Percentiles rank a stretch among this genome's conserved stretches.
Conservation (phyloP, 2,888 invertebrate genomes). For the Chrysina gloriosa region DNA sequence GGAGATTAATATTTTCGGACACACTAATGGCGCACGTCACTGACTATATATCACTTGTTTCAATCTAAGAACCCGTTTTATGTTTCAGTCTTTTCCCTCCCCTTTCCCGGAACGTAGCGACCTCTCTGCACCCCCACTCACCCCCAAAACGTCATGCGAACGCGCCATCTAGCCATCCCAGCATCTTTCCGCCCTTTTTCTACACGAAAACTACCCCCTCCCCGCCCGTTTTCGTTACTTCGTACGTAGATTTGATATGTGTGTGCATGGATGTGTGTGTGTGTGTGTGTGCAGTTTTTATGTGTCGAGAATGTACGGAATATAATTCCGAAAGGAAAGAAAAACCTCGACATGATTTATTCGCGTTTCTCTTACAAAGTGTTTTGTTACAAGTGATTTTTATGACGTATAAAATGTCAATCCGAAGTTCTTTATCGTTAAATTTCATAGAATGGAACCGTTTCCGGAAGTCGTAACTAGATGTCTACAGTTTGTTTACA, state of each 20-base stretch:
- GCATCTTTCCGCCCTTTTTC: constrained; percentile 29
- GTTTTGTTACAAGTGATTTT: constrained; percentile 64
- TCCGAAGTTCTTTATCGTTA: constrained; percentile 59
- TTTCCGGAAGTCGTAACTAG: constrained; percentile 43
- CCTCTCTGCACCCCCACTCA: constrained; percentile 42
- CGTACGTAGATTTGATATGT: constrained; percentile 2
- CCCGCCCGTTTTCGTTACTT: constrained; percentile 26
- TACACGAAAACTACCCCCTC: constrained; percentile 29
- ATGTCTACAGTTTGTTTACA: constrained; percentile 43
- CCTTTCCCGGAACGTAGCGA: too few species aligned
- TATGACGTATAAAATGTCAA: constrained; percentile 63
- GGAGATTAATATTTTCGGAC: constrained; percentile 68
- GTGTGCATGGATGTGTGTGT: constrained; percentile 12
- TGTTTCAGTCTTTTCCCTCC: constrained; percentile 60
- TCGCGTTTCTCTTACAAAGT: constrained; percentile 60
- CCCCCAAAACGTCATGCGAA: constrained; percentile 41
- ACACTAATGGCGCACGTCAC: constrained; percentile 67
- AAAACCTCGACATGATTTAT: constrained; percentile 60
- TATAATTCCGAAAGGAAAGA: constrained; percentile 57
- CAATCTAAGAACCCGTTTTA: constrained; percentile 67
- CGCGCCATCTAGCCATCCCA: constrained; percentile 46
- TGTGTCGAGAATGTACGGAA: constrained; percentile 56
- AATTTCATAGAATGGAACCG: constrained; percentile 50
- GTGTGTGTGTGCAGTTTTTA: constrained; percentile 52
- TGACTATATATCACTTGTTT: constrained; percentile 68